Percentiles rank a stretch among this genome's conserved stretches.
These are phyloP conservation scores for Amphiprion ocellaris DNA, from an alignment of 2,113 vertebrate genomes.

Conservation along the genomic window DNA sequence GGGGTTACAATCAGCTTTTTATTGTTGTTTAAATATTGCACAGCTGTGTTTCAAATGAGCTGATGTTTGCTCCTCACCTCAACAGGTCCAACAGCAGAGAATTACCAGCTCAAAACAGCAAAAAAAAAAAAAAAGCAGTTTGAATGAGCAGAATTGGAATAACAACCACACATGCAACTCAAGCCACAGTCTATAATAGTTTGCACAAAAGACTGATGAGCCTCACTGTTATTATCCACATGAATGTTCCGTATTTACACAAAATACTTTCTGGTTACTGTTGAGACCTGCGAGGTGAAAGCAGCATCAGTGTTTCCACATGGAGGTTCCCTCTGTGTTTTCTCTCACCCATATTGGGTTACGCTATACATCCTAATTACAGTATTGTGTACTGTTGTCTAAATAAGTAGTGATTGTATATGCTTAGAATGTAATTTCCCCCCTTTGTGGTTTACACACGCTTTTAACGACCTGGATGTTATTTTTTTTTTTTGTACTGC, in stretches of 20 bases:
- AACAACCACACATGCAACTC: slow-evolving; percentile 23
- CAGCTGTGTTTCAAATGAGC: slow-evolving; percentile 81
- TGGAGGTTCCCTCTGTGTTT: slow-evolving; percentile 80
- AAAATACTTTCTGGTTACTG: slow-evolving; percentile 40
- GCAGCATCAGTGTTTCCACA: slow-evolving; percentile 70
- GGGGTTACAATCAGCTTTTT: slow-evolving; percentile 72
- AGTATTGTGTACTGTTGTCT: slow-evolving; percentile 95
- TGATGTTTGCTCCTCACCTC: slow-evolving; percentile 72
- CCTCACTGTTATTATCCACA: slow-evolving; percentile 28
- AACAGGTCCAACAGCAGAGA: background rate
- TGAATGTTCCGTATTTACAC: slow-evolving; percentile 39
- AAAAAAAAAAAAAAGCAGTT: slow-evolving; percentile 1
- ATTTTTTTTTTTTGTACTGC: slow-evolving; percentile 69
- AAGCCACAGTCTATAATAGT: slow-evolving; percentile 47
- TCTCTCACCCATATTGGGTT: slow-evolving; percentile 95
- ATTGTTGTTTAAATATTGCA: slow-evolving; percentile 77
- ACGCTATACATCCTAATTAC: slow-evolving; percentile 89
- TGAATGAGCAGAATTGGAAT: slow-evolving; percentile 27
- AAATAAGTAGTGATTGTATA: slow-evolving; percentile 72
- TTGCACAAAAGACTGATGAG: slow-evolving; percentile 70
- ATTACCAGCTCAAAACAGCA: slow-evolving; percentile 6
- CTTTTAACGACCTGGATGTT: slow-evolving; percentile 79
- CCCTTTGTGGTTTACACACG: slow-evolving; percentile 87
- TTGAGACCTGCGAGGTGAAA: slow-evolving; percentile 62
- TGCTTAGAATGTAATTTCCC: slow-evolving; percentile 76